Base-by-base conservation (phyloP, 92 coral and sea anemone genomes). In the Virgularia gustaviana region DNA sequence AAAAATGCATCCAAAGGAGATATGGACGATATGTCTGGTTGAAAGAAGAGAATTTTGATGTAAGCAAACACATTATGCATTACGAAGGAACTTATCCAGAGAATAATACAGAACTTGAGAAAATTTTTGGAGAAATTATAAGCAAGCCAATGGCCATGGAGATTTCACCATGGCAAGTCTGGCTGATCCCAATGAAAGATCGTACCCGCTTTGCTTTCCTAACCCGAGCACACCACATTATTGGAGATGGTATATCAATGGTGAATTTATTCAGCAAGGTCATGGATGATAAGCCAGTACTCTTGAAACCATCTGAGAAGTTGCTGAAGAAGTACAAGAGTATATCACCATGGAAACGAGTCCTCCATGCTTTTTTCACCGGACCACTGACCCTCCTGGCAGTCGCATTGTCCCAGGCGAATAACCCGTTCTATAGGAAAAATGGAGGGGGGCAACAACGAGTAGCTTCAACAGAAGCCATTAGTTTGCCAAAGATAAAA, bases 281-380 rank as follows among this genome's bases (percentile, higher is more conserved):
- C 12, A 87, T 88, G 63, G 97, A 88, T 63, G 76, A 83, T 19
- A 91, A 91, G 70, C 97, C 97, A 3, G 89, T 86, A 75, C 79
- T 91, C 31, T 80, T 91, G 49, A 91, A 95, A 65, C 91, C 96
- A n/a, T 85, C 89, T 81, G 97, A 91, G 56, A 91, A 91, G 37
- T 49, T 32, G 22, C 45, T 67, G 16, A 67, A 67, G 59, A 45
- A 67, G 59, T 67, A 85, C 91, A 78, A 74, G 86, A 91, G 53
- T 81, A n/a, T n/a, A n/a, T 45, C 68, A 68, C 90, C 87, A 15
- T 84, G 88, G 85, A 83, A 89, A 75, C 37, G 74, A 2, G 74
- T 47, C 19, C 74, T 67, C 22, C 74, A 67, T 49, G 81, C 89
- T 0, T 71, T 91, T 61, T 72, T 89, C 18, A 89, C 97, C 7